These are phyloP conservation scores for Syrmaticus mikado DNA, from an alignment of 2,113 vertebrate genomes.

Conservation along the genomic window DNA sequence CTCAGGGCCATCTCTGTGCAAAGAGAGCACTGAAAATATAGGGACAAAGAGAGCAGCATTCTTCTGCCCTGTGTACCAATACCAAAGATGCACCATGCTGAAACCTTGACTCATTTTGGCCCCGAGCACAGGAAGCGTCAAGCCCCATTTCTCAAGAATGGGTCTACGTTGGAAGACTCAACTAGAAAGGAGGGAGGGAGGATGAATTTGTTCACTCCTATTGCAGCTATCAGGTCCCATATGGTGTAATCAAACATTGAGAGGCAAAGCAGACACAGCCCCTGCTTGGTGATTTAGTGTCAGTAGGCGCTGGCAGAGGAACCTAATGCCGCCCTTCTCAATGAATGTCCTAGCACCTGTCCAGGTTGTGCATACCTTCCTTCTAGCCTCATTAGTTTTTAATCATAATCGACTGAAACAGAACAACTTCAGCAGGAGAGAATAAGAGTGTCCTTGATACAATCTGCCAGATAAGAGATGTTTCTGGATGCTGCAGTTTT, in stretches of 20 bases:
- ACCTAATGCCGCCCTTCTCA: not conserved
- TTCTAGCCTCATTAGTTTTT: constrained; percentile 2
- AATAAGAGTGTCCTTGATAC: not conserved
- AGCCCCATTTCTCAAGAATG: not conserved
- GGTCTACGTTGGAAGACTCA: not conserved
- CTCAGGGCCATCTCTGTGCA: not conserved
- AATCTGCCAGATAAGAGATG: not conserved
- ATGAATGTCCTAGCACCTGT: not conserved
- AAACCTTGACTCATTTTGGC: not conserved
- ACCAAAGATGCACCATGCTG: not conserved
- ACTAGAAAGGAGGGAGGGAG: not conserved
- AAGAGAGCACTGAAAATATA: accelerated
- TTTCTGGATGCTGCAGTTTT: not conserved
- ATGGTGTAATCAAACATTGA: not conserved
- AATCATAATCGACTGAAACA: not conserved
- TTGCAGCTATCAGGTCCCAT: accelerated
- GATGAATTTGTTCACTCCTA: not conserved
- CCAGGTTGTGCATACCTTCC: not conserved
- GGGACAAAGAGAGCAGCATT: not conserved
- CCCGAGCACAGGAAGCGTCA: not conserved
- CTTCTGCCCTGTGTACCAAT: not conserved
- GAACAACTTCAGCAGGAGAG: not conserved
- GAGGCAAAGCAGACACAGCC: not conserved
- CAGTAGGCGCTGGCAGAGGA: not conserved
- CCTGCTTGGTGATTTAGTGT: not conserved